phyloP scores from a whole-genome alignment of 1,140 invertebrate species.

The Drosophila subpulchrella region DNA sequence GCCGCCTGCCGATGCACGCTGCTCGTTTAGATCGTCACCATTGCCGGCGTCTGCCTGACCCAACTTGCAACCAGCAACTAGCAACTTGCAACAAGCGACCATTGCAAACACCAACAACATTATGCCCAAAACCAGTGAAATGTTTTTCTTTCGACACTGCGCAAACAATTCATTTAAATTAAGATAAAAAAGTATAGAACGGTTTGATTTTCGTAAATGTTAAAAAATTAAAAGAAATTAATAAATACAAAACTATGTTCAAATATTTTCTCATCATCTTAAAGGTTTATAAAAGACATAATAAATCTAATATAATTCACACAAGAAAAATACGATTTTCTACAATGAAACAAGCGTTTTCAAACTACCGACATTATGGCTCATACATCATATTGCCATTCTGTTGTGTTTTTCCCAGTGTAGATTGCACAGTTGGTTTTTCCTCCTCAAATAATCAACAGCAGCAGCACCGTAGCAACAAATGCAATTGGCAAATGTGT shows the following conservation, averaged over 20 bases:
- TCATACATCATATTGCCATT: too few relatives aligned
- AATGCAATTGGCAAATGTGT: slow-evolving; percentile 74
- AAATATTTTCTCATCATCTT: too few relatives aligned
- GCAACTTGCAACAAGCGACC: slow-evolving; percentile 17
- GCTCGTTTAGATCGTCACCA: slow-evolving; percentile 75
- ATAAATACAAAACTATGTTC: too few relatives aligned
- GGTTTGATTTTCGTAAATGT: too few relatives aligned
- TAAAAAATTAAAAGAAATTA: too few relatives aligned
- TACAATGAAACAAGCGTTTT: too few relatives aligned
- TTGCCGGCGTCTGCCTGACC: slow-evolving; percentile 62
- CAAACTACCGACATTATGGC: too few relatives aligned
- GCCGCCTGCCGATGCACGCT: slow-evolving; percentile 66
- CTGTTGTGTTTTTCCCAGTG: background rate
- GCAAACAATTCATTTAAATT: background rate
- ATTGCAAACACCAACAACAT: slow-evolving; percentile 30
- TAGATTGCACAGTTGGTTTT: slow-evolving; percentile 20
- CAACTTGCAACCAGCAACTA: slow-evolving; percentile 6
- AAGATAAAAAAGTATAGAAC: background rate
- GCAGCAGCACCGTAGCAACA: slow-evolving; percentile 30
- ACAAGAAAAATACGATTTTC: too few relatives aligned
- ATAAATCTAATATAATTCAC: too few relatives aligned
- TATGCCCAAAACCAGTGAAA: slow-evolving; percentile 40
- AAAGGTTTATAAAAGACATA: too few relatives aligned
- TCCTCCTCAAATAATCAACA: slow-evolving; percentile 65
- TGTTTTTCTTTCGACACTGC: slow-evolving; percentile 41